A percentile compares a stretch with the other conserved stretches of the same genome.
Evolutionary conservation across 2,888 invertebrate genomes (phyloP).

Genomic region (Philhelius pedissequus): DNA sequence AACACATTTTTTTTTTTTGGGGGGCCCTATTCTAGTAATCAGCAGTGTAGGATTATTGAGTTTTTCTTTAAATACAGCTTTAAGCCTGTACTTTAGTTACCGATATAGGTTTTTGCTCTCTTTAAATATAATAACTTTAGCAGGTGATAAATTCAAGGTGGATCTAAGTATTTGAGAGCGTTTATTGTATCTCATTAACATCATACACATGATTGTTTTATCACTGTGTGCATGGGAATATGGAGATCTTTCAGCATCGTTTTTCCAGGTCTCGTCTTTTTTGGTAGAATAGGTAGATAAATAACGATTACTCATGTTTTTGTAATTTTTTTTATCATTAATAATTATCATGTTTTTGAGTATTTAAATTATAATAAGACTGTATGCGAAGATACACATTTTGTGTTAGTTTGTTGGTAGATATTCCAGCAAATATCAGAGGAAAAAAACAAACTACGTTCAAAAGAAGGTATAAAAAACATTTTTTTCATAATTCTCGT

Average conservation of each 20-base stretch:
- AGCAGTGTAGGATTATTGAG: not conserved
- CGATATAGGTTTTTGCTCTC: conserved; percentile 23
- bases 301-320: conserved; percentile 33
- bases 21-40: not conserved
- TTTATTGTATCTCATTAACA: conserved; percentile 14
- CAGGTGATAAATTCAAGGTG: conserved; percentile 54
- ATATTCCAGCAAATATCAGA: not conserved
- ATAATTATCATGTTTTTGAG: not conserved
- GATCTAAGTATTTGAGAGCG: not conserved
- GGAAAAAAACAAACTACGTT: not conserved
- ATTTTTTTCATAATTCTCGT: not conserved
- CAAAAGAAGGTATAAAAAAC: not conserved
- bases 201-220: not conserved
- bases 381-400: no score
- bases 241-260: conserved; percentile 15
- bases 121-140: conserved; percentile 50
- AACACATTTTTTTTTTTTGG: no score
- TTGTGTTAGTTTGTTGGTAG: not conserved
- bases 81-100: conserved; percentile 19
- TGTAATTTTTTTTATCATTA: not conserved
- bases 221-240: not conserved
- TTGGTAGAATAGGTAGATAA: not conserved
- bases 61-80: conserved; percentile 30
- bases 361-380: not conserved
- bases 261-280: not conserved